Evolutionary conservation across 2,113 vertebrate species (phyloP), one percentile per base, ranked within the genome.

Genomic region (Rana temporaria): DNA sequence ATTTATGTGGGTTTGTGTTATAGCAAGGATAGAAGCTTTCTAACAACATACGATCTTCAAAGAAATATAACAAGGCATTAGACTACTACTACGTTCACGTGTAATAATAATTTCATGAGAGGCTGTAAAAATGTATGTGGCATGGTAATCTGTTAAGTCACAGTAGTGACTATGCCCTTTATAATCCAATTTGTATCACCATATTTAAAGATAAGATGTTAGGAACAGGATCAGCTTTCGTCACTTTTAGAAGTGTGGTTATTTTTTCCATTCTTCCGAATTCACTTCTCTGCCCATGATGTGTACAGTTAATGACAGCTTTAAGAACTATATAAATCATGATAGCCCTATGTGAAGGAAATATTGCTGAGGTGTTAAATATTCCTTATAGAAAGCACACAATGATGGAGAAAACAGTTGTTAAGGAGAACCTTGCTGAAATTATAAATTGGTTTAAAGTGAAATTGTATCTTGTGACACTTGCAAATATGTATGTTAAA

Each of bases 331-430:
- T 53, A 55, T 79, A 79, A 66, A 57, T 79, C 55, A 57, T 68
- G 52, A 68, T 57, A 20, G 24, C 24, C 64, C 65, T 67, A 65
- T 67, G 77, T 20, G 26, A 79, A 66, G 52, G 52, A 53, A 68
- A 79, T 67, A 57, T 68, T 68, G 63, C 19, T 16, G 65, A 79
- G 77, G 77, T 79, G 77, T 57, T 17, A 66, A 68, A 57, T 38
- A 56, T 79, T 55, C 19, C 63, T 22, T 56, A 22, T 77, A 77
- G 34, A 79, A 12, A 52, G 62, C 77, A 52, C 15, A 68, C 24
- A 38, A 66, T 66, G 32, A 79, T 79, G 77, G 15, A 30, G 55
- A 79, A 79, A 79, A 67, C 77, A 79, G 32, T 65, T 79, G 64
- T 48, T 9, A 79, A 68, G 52, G 24, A 24, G 15, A 72, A 56